Base-by-base conservation (phyloP, 1,140 invertebrate genomes). In the Leptopilina clavipes region DNA sequence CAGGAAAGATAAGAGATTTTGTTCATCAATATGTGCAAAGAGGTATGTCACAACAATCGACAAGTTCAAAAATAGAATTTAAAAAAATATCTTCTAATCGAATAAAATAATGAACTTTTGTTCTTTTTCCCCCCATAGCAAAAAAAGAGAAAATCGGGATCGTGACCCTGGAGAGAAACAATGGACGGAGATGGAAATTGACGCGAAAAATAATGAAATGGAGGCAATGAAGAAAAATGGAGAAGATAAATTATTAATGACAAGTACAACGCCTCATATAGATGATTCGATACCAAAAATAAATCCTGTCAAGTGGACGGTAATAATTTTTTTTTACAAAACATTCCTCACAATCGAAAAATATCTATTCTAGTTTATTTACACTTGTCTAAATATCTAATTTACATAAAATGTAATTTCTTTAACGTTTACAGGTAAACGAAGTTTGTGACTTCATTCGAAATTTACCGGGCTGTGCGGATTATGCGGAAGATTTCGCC, bases 401-500 rank as follows among this genome's bases (percentile, higher is more conserved):
- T n/a, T n/a, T n/a, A 71, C 54, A 2, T 40, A 71, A 18, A 25
- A 71, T 44, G 1, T 44, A 71, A 54, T 17, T 75, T 43, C 25
- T 31, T 73, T 19, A 73, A 65, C 71, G 37, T 85, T 81, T 70
- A 40, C 85, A 94, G 92, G 94, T 96, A 44, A 89, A 91, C 25
- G 94, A 96, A 85, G 95, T 95, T 0, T 94, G 93, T 85, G 96
- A 98, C 54, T 98, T 98, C 83, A 96, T 98, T 77, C 93, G 94
- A 74, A 95, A 94, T 79, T 91, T 98, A 74, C 93, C 93, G 0
- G 98, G 97, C 0, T 98, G 97, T 87, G 93, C 94, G 1, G 95
- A 97, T 82, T 98, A 98, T 86, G 97, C 97, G 0, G 97, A 98
- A 86, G 97, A 98, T 87, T 99, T 99, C 91, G 93, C 95, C 0